Evolutionary conservation across 2,113 vertebrate genomes (phyloP).

Genomic region (Heptranchias perlo): DNA sequence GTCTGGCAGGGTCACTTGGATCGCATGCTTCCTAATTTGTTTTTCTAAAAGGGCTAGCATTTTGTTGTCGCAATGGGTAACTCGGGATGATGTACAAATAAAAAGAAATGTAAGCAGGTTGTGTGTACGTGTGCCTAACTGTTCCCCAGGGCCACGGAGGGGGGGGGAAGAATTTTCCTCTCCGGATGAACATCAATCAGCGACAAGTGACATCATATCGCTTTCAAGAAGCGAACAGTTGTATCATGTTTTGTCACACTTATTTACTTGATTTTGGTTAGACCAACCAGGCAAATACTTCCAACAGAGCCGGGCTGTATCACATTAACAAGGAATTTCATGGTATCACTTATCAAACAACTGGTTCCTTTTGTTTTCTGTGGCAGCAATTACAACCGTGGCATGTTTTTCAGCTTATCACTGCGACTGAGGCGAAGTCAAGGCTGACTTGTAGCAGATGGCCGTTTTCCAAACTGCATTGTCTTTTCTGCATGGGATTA

Average conservation of each 20-base stretch:
- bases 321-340: constrained; percentile 34
- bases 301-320: constrained; percentile 17
- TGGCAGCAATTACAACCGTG: background rate
- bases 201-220: background rate
- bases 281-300: background rate
- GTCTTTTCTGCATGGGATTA: background rate
- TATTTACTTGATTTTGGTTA: background rate
- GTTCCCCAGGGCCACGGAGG: background rate
- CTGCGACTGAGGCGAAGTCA: background rate
- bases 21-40: background rate
- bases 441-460: constrained; percentile 1
- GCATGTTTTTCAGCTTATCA: constrained; percentile 19
- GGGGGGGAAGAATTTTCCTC: background rate
- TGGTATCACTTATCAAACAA: constrained; percentile 27
- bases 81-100: background rate
- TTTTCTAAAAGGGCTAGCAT: background rate
- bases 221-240: background rate
- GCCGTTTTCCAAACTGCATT: background rate
- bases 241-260: constrained; percentile 20
- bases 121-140: too few relatives aligned
- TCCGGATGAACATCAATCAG: background rate
- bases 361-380: constrained; percentile 20
- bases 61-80: background rate
- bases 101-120: background rate
- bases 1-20: background rate